These are phyloP conservation scores for Teinopalpus imperialis DNA, from an alignment of 2,888 invertebrate genomes.

Conservation along the genomic window DNA sequence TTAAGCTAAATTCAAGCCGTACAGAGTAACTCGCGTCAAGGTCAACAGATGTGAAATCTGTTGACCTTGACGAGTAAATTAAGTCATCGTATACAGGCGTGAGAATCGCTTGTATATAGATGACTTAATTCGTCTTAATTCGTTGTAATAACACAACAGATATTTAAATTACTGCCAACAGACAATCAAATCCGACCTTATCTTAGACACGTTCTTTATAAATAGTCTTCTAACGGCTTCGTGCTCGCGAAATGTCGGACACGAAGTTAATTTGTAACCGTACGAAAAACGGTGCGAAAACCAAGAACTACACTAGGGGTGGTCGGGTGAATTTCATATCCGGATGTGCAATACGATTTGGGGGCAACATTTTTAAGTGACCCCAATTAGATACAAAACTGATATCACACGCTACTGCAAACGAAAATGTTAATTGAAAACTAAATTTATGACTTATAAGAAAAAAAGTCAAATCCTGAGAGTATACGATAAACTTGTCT, in stretches of 20 bases:
- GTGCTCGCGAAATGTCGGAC: conserved; percentile 79
- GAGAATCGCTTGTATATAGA: conserved; percentile 70
- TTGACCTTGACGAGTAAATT: no score
- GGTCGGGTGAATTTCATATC: conserved; percentile 41
- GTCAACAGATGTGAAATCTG: conserved; percentile 71
- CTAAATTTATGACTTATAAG: no score
- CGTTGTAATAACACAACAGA: conserved; percentile 74
- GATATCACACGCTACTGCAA: no score
- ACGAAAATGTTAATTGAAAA: no score
- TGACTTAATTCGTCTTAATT: conserved; percentile 78
- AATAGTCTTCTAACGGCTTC: conserved; percentile 76
- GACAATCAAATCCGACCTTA: conserved; percentile 81
- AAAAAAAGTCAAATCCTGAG: no score
- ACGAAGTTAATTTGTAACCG: conserved; percentile 76
- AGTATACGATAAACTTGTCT: no score
- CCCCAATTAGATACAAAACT: background rate
- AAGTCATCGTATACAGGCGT: no score
- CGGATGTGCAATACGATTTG: conserved; percentile 43
- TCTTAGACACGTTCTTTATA: conserved; percentile 79
- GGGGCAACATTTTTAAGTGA: conserved; percentile 23
- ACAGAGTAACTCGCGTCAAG: conserved; percentile 42
- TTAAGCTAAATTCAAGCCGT: conserved; percentile 31
- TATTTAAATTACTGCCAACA: conserved; percentile 79
- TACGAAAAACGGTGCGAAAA: conserved; percentile 65
- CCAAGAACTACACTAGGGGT: conserved; percentile 59